A percentile compares a stretch with the other conserved stretches of the same genome.
These are phyloP conservation scores for Rhinichthys osculus DNA, from an alignment of 2,797 vertebrate species.

Conservation along the genomic window DNA sequence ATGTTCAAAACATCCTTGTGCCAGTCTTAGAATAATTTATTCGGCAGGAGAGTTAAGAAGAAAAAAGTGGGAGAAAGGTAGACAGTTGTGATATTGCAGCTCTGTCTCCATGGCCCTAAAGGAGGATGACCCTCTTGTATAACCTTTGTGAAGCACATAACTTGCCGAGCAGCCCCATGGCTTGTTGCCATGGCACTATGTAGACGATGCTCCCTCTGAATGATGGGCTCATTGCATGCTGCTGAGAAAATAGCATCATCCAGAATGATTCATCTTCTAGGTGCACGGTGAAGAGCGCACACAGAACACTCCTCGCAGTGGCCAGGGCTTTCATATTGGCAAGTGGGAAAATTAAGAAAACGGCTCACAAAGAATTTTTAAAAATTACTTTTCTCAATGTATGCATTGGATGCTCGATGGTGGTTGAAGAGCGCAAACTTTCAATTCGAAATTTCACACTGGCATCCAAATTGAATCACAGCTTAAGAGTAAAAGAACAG, in stretches of 20 bases:
- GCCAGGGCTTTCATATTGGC: slow-evolving; percentile 21
- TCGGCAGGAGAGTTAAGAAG: slow-evolving; percentile 51
- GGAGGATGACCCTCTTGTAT: slow-evolving; percentile 62
- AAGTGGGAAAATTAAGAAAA: slow-evolving; percentile 45
- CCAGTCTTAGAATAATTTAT: slow-evolving; percentile 51
- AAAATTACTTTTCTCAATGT: slow-evolving; percentile 24
- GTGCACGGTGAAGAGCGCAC: slow-evolving; percentile 49
- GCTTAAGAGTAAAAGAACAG: slow-evolving; percentile 32
- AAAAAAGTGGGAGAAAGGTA: slow-evolving; percentile 42
- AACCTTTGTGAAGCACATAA: slow-evolving; percentile 62
- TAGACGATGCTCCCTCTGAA: slow-evolving; percentile 59
- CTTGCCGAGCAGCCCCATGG: slow-evolving; percentile 54
- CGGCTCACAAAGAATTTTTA: slow-evolving; percentile 41
- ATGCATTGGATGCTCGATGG: background rate
- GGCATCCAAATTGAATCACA: slow-evolving; percentile 48
- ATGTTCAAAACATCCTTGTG: slow-evolving; percentile 47
- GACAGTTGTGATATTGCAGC: slow-evolving; percentile 60
- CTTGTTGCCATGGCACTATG: slow-evolving; percentile 66
- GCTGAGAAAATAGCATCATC: slow-evolving; percentile 62
- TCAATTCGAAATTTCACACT: slow-evolving; percentile 2
- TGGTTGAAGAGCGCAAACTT: background rate
- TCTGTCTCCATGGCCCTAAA: slow-evolving; percentile 60
- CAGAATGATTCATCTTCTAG: slow-evolving; percentile 62
- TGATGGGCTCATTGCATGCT: slow-evolving; percentile 65
- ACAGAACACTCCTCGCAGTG: slow-evolving; percentile 48